These are phyloP conservation scores for Agrochola litura DNA, from an alignment of 2,888 invertebrate genomes.

Conservation along the genomic window DNA sequence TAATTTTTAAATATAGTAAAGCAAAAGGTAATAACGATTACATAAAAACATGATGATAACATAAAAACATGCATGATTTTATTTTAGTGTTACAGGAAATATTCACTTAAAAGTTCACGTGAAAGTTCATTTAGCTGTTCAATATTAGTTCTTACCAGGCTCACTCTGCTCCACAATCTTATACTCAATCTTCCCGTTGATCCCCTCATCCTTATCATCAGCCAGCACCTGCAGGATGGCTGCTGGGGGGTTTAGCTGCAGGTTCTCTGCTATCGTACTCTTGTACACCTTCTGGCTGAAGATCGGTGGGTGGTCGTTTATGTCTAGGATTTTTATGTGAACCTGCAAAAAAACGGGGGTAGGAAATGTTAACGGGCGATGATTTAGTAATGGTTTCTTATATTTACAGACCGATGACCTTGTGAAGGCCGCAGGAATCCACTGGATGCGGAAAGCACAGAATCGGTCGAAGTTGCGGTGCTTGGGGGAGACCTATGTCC, in stretches of 20 bases:
- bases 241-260: conserved; percentile 94
- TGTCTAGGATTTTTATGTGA: conserved; percentile 94
- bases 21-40: no score
- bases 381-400: no score
- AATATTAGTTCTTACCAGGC: conserved; percentile 72
- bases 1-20: no score
- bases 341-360: conserved; percentile 79
- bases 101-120: neutral
- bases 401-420: no score
- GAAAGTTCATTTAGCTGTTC: neutral
- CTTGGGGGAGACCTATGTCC: no score
- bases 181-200: conserved; percentile 94
- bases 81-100: no score
- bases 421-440: no score
- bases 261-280: conserved; percentile 95
- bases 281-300: conserved; percentile 95
- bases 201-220: conserved; percentile 94
- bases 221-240: conserved; percentile 95
- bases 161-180: conserved; percentile 91
- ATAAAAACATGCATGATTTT: no score
- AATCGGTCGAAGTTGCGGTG: no score
- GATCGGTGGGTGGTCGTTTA: conserved; percentile 97
- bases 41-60: no score
- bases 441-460: no score
- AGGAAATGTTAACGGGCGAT: no score